Percentiles rank a stretch among this genome's conserved stretches.
These are phyloP conservation scores for Coleophora flavipennella DNA, from an alignment of 2,888 invertebrate species.

Conservation along the genomic window DNA sequence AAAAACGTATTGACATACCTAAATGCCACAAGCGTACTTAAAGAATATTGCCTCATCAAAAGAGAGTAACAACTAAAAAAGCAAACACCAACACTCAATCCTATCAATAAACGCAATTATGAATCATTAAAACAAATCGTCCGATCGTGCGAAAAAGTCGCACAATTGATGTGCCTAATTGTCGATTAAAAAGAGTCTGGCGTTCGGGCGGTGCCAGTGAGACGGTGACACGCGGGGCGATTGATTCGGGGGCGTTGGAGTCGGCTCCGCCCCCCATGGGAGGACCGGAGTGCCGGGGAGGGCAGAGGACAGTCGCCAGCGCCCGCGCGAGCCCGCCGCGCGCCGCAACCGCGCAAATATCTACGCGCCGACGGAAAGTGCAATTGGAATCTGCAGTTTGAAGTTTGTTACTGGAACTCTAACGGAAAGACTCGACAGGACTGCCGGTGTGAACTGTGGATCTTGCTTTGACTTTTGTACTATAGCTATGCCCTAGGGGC, in stretches of 20 bases:
- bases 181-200: slow-evolving; percentile 39
- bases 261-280: slow-evolving; percentile 54
- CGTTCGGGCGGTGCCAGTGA: slow-evolving; percentile 1
- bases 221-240: slow-evolving; percentile 11
- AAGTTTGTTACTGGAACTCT: too few species aligned
- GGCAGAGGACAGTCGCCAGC: slow-evolving; percentile 60
- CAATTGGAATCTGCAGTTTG: too few species aligned
- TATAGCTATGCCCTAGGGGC: too few species aligned
- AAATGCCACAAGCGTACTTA: neutral
- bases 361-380: slow-evolving; percentile 8
- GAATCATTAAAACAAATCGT: slow-evolving; percentile 55
- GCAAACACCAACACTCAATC: slow-evolving; percentile 16
- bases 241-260: slow-evolving; percentile 33
- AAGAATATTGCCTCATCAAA: slow-evolving; percentile 21
- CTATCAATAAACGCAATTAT: slow-evolving; percentile 62
- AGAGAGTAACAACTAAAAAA: slow-evolving; percentile 18
- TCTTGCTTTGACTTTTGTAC: too few species aligned
- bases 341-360: slow-evolving; percentile 36
- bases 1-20: too few species aligned
- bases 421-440: too few species aligned
- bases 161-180: slow-evolving; percentile 29
- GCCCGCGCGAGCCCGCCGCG: slow-evolving; percentile 55
- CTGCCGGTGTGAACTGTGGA: too few species aligned
- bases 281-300: slow-evolving; percentile 55
- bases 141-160: slow-evolving; percentile 44